A percentile compares a stretch with the other conserved stretches of the same genome.
phyloP scores from a whole-genome alignment of 2,797 vertebrate species.

The Pseudomugil tenellus region DNA sequence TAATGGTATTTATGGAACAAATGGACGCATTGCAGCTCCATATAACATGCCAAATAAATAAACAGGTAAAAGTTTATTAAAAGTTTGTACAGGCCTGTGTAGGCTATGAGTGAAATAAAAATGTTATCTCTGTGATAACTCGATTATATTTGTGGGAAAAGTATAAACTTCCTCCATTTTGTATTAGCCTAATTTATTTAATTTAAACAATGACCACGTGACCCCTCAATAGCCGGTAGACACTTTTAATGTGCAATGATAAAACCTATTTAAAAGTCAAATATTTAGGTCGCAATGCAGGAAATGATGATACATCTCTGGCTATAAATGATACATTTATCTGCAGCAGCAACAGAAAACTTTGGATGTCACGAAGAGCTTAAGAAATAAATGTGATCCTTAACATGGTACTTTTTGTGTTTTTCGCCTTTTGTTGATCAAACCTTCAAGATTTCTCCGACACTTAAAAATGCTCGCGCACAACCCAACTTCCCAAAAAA shows the following conservation, averaged over 20 bases:
- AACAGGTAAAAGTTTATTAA: too few relatives aligned
- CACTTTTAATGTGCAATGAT: background rate
- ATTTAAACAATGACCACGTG: background rate
- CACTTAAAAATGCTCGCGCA: slow-evolving; percentile 11
- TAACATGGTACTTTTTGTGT: background rate
- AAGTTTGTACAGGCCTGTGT: too few relatives aligned
- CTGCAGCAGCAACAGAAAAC: background rate
- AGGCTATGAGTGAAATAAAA: too few relatives aligned
- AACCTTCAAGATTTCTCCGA: background rate
- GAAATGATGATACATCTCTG: background rate
- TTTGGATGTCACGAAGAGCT: background rate
- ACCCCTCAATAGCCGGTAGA: background rate
- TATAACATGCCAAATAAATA: too few relatives aligned
- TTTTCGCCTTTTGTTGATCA: background rate
- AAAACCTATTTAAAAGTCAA: background rate
- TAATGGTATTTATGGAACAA: too few relatives aligned
- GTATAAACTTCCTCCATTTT: background rate
- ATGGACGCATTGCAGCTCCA: too few relatives aligned
- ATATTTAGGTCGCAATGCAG: background rate
- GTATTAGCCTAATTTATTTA: background rate
- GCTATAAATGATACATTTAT: background rate
- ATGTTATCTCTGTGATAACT: too few relatives aligned
- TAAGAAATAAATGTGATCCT: background rate
- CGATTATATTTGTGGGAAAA: background rate
- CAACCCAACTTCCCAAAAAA: slow-evolving; percentile 2